phyloP scores from a whole-genome alignment of 2,113 vertebrate species.

The human region DNA sequence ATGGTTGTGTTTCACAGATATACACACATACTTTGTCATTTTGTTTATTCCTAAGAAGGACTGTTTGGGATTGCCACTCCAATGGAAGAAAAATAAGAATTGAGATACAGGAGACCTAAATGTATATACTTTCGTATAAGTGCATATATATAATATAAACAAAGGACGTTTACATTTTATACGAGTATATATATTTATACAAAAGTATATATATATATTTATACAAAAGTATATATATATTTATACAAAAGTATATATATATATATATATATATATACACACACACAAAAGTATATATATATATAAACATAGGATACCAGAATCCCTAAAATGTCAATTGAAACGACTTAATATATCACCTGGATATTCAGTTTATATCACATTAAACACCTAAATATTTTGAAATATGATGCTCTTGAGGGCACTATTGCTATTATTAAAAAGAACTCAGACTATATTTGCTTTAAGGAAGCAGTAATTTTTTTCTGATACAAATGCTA shows the following conservation, averaged over 20 bases:
- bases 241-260: too few species aligned
- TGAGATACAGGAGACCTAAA: not conserved
- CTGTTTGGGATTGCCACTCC: not conserved
- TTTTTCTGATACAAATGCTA: constrained; percentile 41
- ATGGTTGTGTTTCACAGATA: not conserved
- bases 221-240: too few species aligned
- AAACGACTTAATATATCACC: not conserved
- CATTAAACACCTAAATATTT: not conserved
- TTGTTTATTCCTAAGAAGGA: not conserved
- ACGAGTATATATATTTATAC: too few species aligned
- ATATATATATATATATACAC: too few species aligned
- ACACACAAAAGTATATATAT: too few species aligned
- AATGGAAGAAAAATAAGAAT: not conserved
- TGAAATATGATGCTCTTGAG: constrained; percentile 29
- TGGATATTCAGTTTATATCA: not conserved
- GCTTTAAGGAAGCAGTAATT: not conserved
- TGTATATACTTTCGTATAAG: too few species aligned
- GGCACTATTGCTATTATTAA: not conserved
- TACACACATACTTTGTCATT: not conserved
- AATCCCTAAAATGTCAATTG: constrained; percentile 2
- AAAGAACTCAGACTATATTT: not conserved
- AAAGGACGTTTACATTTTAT: too few species aligned
- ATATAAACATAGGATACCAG: not conserved
- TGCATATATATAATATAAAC: too few species aligned
- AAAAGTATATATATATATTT: too few species aligned